These are phyloP conservation scores for Xestia c-nigrum DNA, from an alignment of 2,888 invertebrate species.

Conservation along the genomic window DNA sequence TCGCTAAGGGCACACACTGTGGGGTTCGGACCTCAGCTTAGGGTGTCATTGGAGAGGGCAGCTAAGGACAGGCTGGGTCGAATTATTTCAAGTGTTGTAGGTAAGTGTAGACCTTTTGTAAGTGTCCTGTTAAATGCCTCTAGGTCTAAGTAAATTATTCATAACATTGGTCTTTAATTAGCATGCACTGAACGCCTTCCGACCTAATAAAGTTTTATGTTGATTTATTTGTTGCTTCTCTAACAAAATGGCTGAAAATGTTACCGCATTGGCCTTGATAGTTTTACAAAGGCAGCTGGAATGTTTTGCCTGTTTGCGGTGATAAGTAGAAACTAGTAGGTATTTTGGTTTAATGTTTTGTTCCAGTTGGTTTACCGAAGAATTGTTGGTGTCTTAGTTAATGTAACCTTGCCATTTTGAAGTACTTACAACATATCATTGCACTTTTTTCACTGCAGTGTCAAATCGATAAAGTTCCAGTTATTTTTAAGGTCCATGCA, in stretches of 20 bases:
- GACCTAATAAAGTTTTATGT: constrained; percentile 62
- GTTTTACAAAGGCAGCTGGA: constrained; percentile 13
- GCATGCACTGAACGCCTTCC: constrained; percentile 65
- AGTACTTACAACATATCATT: too few species aligned
- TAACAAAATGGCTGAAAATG: constrained; percentile 29
- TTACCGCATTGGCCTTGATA: constrained; percentile 57
- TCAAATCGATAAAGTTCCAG: too few species aligned
- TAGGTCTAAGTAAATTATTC: constrained; percentile 72
- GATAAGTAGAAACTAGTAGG: constrained; percentile 9
- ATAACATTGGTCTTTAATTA: constrained; percentile 73
- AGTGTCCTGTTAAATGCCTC: not conserved
- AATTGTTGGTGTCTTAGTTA: not conserved
- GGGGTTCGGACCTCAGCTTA: too few species aligned
- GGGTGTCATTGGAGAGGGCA: too few species aligned
- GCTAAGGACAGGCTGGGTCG: too few species aligned
- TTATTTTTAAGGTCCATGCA: too few species aligned
- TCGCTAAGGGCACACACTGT: too few species aligned
- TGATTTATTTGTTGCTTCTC: constrained; percentile 56
- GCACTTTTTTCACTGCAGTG: too few species aligned
- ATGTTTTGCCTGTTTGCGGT: constrained; percentile 25
- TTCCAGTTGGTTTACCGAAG: constrained; percentile 4
- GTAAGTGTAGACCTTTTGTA: constrained; percentile 11
- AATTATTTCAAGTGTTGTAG: not conserved
- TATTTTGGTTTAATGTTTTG: constrained; percentile 21
- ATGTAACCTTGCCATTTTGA: not conserved